Conservation (phyloP, 2,888 invertebrate species). For the Clistopyga incitator region DNA sequence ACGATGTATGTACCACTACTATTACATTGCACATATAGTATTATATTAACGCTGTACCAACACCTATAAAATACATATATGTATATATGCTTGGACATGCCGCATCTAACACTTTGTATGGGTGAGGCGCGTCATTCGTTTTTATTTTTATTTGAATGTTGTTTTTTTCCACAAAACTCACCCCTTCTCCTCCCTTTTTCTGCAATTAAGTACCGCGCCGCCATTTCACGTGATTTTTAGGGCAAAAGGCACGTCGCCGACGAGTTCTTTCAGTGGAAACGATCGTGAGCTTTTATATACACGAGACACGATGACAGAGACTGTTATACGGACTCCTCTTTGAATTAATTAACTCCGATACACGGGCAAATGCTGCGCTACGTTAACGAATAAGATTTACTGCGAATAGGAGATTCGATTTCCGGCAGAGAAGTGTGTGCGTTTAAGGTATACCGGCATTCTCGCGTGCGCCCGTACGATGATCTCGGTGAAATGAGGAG, state of each 20-base stretch:
- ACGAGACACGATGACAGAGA: background rate
- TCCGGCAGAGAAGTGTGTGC: slow-evolving; percentile 28
- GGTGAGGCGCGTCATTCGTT: background rate
- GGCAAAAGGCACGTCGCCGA: slow-evolving; percentile 35
- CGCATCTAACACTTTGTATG: background rate
- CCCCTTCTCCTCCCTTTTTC: slow-evolving; percentile 9
- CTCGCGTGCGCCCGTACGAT: background rate
- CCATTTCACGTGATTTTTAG: slow-evolving; percentile 49
- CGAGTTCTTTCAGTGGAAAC: slow-evolving; percentile 28
- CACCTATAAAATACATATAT: slow-evolving; percentile 5
- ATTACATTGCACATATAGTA: slow-evolving; percentile 9
- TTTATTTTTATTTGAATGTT: slow-evolving; percentile 6
- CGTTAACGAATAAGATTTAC: slow-evolving; percentile 49
- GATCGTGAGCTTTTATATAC: slow-evolving; percentile 4
- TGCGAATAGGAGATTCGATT: slow-evolving; percentile 36
- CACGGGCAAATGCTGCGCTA: slow-evolving; percentile 19
- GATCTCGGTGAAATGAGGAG: slow-evolving; percentile 12
- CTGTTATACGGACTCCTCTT: slow-evolving; percentile 17
- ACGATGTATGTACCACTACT: slow-evolving; percentile 21
- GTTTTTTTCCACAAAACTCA: slow-evolving; percentile 4
- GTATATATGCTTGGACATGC: slow-evolving; percentile 2
- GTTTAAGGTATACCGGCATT: background rate
- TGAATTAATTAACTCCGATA: slow-evolving; percentile 46
- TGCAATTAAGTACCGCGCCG: slow-evolving; percentile 50
- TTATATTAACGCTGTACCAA: slow-evolving; percentile 22